Percentiles rank a stretch among this genome's conserved stretches.
Conservation (phyloP, 2,113 vertebrate genomes). For the Gasterosteus nipponicus region DNA sequence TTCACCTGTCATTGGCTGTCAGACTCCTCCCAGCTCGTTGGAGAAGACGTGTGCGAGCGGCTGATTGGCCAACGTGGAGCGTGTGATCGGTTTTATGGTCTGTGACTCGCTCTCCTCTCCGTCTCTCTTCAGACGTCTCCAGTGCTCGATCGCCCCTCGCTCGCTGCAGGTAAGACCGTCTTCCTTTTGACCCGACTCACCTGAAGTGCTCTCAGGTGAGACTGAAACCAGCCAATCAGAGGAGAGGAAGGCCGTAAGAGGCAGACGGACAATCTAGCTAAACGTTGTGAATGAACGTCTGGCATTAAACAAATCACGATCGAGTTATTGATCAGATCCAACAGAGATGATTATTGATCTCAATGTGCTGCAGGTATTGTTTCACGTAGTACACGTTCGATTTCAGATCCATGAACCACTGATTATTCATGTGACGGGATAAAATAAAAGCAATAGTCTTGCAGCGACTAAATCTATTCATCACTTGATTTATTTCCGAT, state of each 20-base stretch:
- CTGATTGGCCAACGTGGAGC: constrained; percentile 4
- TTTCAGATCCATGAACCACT: too few species aligned
- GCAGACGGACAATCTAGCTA: not conserved
- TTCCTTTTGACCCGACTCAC: not conserved
- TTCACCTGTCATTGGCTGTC: not conserved
- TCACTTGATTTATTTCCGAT: too few species aligned
- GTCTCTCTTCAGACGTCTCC: constrained; percentile 3
- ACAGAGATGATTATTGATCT: too few species aligned
- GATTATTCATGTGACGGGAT: too few species aligned
- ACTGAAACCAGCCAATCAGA: not conserved
- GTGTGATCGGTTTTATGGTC: constrained; percentile 16
- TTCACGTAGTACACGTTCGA: too few species aligned
- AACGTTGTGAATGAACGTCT: not conserved
- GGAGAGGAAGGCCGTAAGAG: not conserved
- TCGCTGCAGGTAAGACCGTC: constrained; percentile 2
- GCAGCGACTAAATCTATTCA: too few species aligned
- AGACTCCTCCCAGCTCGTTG: not conserved
- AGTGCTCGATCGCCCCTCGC: constrained; percentile 4
- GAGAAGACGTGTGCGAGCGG: not conserved
- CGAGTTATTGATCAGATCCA: not conserved
- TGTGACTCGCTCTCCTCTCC: not conserved
- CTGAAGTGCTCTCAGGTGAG: not conserved
- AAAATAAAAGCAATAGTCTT: too few species aligned
- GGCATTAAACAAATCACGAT: not conserved
- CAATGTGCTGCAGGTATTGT: too few species aligned